A percentile compares a stretch with the other conserved stretches of the same genome.
phyloP scores from a whole-genome alignment of 1,140 invertebrate genomes.

The Drosophila arawakana region DNA sequence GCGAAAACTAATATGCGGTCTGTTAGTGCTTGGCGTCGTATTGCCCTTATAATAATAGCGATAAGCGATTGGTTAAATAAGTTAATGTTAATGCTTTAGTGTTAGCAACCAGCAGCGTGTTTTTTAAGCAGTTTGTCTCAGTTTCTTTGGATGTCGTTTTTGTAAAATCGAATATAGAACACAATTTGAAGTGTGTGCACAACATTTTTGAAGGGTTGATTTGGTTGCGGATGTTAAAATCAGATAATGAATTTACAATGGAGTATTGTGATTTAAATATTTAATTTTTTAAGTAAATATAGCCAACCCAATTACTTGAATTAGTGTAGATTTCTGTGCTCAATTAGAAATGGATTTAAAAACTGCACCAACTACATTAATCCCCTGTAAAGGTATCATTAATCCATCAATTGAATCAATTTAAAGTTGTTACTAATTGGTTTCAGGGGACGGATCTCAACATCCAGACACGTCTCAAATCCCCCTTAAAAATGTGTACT shows the following conservation, averaged over 20 bases:
- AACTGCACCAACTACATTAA: no score
- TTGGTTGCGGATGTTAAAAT: background rate
- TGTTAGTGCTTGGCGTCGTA: slow-evolving; percentile 73
- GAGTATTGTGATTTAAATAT: no score
- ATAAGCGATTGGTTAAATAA: slow-evolving; percentile 65
- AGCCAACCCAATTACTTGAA: no score
- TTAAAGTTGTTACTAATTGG: background rate
- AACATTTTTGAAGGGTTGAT: background rate
- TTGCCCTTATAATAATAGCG: slow-evolving; percentile 65
- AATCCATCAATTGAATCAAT: background rate
- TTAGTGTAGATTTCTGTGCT: no score
- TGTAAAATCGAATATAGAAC: background rate
- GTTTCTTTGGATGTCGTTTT: slow-evolving; percentile 2
- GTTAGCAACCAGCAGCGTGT: slow-evolving; percentile 34
- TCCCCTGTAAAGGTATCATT: background rate
- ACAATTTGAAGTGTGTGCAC: slow-evolving; percentile 2
- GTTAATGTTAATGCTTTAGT: slow-evolving; percentile 55
- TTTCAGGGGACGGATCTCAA: slow-evolving; percentile 13
- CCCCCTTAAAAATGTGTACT: slow-evolving; percentile 1
- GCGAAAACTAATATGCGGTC: slow-evolving; percentile 80
- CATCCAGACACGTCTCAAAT: slow-evolving; percentile 4
- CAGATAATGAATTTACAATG: background rate
- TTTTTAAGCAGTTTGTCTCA: slow-evolving; percentile 15
- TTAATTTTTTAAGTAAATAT: no score
- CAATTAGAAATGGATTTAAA: no score